These are phyloP conservation scores for Eufriesea mexicana DNA, from an alignment of 1,140 invertebrate species.

Conservation along the genomic window DNA sequence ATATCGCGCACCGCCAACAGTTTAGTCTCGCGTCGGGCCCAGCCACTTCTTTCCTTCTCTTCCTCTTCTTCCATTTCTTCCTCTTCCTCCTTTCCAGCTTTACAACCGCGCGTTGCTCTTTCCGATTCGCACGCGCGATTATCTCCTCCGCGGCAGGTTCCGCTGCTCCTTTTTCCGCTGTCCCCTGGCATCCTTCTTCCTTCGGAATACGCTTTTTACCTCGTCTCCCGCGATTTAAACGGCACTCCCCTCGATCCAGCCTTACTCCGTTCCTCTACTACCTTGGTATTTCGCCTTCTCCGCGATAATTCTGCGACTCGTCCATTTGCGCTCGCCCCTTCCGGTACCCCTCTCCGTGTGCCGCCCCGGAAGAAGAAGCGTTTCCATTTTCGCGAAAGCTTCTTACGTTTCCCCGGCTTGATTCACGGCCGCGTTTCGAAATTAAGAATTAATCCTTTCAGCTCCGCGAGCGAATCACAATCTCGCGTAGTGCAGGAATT, in stretches of 20 bases:
- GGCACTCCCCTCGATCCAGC: too few relatives aligned
- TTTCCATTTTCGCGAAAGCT: slow-evolving; percentile 13
- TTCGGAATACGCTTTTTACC: too few relatives aligned
- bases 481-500: not conserved
- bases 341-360: not conserved
- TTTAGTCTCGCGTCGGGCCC: slow-evolving; percentile 66
- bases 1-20: slow-evolving; percentile 72
- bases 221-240: not conserved
- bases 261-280: too few relatives aligned
- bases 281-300: not conserved
- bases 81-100: slow-evolving; percentile 8
- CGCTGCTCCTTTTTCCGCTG: not conserved
- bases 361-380: not conserved
- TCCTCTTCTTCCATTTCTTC: slow-evolving; percentile 32
- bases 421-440: not conserved
- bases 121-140: slow-evolving; percentile 38
- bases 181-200: slow-evolving; percentile 8
- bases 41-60: slow-evolving; percentile 20
- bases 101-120: slow-evolving; percentile 4
- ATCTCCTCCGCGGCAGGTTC: slow-evolving; percentile 3
- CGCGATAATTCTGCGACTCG: not conserved
- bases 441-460: slow-evolving; percentile 33
- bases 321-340: not conserved
- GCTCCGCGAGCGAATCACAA: not conserved
- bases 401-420: not conserved